phyloP scores from a whole-genome alignment of 2,113 vertebrate genomes.

The Gasterosteus nipponicus region DNA sequence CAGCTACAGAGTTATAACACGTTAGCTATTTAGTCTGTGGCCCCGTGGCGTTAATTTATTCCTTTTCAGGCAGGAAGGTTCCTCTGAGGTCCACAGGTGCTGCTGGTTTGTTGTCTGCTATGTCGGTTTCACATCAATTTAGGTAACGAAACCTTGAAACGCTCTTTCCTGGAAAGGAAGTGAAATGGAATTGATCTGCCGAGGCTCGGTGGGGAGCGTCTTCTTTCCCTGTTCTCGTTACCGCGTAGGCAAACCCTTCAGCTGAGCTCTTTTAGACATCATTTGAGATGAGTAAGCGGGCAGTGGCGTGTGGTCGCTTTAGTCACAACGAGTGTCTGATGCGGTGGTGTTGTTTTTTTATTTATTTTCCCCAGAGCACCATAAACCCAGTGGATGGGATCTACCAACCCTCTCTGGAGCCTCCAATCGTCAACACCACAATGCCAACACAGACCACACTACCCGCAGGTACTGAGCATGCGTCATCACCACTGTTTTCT shows the following conservation, averaged over 20 bases:
- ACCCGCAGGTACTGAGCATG: slow-evolving; percentile 85
- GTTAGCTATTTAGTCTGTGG: slow-evolving; percentile 16
- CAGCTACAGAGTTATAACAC: slow-evolving; percentile 15
- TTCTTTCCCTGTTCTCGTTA: slow-evolving; percentile 23
- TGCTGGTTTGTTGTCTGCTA: slow-evolving; percentile 9
- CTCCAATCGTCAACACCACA: slow-evolving; percentile 83
- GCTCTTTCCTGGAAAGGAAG: slow-evolving; percentile 50
- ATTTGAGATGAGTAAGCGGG: slow-evolving; percentile 34
- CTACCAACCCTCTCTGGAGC: slow-evolving; percentile 91
- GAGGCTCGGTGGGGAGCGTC: slow-evolving; percentile 15
- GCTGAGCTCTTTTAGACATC: slow-evolving; percentile 2
- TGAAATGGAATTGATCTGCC: slow-evolving; percentile 45
- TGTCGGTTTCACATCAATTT: slow-evolving; percentile 49
- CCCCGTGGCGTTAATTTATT: slow-evolving; percentile 34
- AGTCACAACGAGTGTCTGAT: not conserved
- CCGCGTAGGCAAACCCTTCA: slow-evolving; percentile 1
- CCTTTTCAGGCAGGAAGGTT: not conserved
- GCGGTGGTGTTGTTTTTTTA: slow-evolving; percentile 9
- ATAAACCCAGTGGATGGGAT: slow-evolving; percentile 98
- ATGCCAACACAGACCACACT: slow-evolving; percentile 96
- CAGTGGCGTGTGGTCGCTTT: slow-evolving; percentile 8
- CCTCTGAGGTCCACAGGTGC: slow-evolving; percentile 25
- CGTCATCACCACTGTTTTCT: not conserved
- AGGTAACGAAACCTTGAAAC: slow-evolving; percentile 41
- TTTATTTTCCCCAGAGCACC: slow-evolving; percentile 86